These are phyloP conservation scores for Cheilinus undulatus DNA, from an alignment of 2,113 vertebrate species.

Conservation along the genomic window DNA sequence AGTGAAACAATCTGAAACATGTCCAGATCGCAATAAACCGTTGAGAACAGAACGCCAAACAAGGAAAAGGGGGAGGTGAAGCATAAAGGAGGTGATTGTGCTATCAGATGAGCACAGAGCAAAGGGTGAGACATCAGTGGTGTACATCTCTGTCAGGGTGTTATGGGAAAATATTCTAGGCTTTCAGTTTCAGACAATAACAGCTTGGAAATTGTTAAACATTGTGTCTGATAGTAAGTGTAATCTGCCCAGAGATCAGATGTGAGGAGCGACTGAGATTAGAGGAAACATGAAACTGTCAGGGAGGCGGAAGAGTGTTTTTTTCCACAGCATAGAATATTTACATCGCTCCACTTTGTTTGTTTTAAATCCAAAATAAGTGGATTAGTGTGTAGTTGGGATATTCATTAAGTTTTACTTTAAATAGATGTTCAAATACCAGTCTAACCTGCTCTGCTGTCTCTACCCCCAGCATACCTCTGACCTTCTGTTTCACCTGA, in stretches of 20 bases:
- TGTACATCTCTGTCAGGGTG: slow-evolving; percentile 70
- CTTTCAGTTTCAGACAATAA: slow-evolving; percentile 78
- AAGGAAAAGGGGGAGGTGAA: slow-evolving; percentile 41
- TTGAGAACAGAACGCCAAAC: slow-evolving; percentile 45
- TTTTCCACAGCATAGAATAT: not conserved
- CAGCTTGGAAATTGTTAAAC: slow-evolving; percentile 76
- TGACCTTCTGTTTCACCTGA: slow-evolving; percentile 4
- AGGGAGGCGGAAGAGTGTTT: not conserved
- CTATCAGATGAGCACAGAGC: slow-evolving; percentile 61
- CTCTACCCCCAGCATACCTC: slow-evolving; percentile 21
- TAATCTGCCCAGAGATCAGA: slow-evolving; percentile 72
- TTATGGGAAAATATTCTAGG: slow-evolving; percentile 80
- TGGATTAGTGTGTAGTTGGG: too few species aligned
- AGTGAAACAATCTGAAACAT: slow-evolving; percentile 46
- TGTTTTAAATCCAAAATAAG: too few species aligned
- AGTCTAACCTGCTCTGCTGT: not conserved
- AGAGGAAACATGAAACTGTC: slow-evolving; percentile 47
- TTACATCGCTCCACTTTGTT: too few species aligned
- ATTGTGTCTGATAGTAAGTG: slow-evolving; percentile 70
- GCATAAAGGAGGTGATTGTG: slow-evolving; percentile 41
- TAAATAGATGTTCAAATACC: slow-evolving; percentile 8
- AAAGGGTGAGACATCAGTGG: slow-evolving; percentile 73
- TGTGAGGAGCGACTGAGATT: slow-evolving; percentile 58
- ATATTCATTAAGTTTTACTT: not conserved
- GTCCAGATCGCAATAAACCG: slow-evolving; percentile 56